Evolutionary conservation across 2,888 invertebrate species (phyloP).

Genomic region (Lasioglossum leucozonium): DNA sequence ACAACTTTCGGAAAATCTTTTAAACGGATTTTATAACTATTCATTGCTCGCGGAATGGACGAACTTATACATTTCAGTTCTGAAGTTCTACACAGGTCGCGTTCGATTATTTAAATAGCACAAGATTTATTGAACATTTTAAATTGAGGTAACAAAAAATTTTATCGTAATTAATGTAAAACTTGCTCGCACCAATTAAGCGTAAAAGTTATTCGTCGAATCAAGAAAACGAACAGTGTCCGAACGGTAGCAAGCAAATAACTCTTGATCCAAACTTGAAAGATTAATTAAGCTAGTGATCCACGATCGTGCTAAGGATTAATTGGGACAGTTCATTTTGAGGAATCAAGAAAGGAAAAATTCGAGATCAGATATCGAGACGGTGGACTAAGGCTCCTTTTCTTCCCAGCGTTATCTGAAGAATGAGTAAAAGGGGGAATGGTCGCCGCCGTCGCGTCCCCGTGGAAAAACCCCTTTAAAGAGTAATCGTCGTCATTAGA

Average conservation of each 20-base stretch:
- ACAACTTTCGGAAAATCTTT: neutral
- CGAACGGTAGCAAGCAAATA: neutral
- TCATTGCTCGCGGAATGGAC: neutral
- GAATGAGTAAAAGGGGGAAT: slow-evolving; percentile 32
- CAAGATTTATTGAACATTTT: too few relatives aligned
- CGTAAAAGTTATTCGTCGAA: too few relatives aligned
- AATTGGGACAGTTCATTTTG: neutral
- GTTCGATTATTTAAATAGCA: neutral
- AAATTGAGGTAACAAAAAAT: too few relatives aligned
- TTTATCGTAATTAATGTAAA: too few relatives aligned
- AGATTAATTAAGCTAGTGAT: neutral
- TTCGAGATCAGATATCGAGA: neutral
- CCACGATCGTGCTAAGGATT: neutral
- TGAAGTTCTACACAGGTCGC: too few relatives aligned
- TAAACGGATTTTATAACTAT: neutral
- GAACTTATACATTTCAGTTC: neutral
- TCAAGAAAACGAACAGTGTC: neutral
- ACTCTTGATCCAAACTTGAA: neutral
- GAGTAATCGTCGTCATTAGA: slow-evolving; percentile 44
- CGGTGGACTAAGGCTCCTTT: neutral
- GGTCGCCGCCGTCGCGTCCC: slow-evolving; percentile 1
- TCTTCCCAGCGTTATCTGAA: slow-evolving; percentile 47
- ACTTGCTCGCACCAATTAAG: too few relatives aligned
- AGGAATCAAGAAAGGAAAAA: neutral
- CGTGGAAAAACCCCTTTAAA: slow-evolving; percentile 44